These are phyloP conservation scores for Chloroceryle inda DNA, from an alignment of 2,797 vertebrate genomes.

Conservation along the genomic window DNA sequence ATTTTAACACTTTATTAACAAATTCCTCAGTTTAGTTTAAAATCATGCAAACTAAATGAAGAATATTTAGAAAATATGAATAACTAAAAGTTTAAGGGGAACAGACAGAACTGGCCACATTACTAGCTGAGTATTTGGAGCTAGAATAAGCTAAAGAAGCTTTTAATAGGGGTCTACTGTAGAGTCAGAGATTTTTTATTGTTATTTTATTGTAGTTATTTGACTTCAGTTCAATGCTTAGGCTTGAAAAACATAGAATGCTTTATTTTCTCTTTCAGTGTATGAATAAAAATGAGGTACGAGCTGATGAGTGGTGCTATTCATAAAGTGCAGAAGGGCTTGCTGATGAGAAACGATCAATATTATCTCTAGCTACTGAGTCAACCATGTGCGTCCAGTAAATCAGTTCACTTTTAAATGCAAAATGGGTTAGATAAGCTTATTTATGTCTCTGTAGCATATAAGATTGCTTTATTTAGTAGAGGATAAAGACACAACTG, in stretches of 20 bases:
- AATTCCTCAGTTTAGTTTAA: not conserved
- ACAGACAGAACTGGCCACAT: not conserved
- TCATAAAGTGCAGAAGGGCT: not conserved
- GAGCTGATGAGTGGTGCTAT: not conserved
- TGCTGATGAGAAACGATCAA: constrained; percentile 1
- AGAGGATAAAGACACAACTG: not conserved
- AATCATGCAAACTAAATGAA: not conserved
- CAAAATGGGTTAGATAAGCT: not conserved
- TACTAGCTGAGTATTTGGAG: not conserved
- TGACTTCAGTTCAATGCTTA: not conserved
- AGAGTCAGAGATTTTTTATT: not conserved
- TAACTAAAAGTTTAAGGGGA: not conserved
- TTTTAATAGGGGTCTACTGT: not conserved
- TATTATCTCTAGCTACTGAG: constrained; percentile 8
- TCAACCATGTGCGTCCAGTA: not conserved
- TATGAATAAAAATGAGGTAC: constrained; percentile 41
- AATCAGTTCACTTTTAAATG: constrained; percentile 11
- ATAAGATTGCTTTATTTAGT: constrained; percentile 11
- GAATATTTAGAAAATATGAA: not conserved
- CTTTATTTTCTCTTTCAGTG: constrained; percentile 32
- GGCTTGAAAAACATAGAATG: not conserved
- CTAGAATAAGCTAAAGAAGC: not conserved
- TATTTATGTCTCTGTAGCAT: not conserved
- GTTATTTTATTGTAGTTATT: constrained; percentile 8
- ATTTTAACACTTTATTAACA: not conserved